Conservation (phyloP, 2,113 vertebrate species). For the Hassar affinis region DNA sequence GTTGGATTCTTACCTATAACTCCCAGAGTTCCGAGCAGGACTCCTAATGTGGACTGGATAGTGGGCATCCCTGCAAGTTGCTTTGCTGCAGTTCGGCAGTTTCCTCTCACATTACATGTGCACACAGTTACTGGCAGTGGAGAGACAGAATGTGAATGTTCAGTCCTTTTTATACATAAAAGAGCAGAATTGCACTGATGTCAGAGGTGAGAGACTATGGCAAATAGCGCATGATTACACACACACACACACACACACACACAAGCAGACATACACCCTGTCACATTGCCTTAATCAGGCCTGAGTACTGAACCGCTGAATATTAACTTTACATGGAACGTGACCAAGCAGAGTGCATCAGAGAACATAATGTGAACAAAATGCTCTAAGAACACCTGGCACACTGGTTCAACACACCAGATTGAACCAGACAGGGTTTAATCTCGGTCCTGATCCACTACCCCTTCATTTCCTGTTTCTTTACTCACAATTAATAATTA, state of each 20-base stretch:
- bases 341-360: background rate
- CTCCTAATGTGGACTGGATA: constrained; percentile 75
- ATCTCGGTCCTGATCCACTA: background rate
- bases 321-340: background rate
- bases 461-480: background rate
- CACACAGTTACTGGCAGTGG: constrained; percentile 72
- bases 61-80: constrained; percentile 79
- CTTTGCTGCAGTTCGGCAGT: constrained; percentile 75
- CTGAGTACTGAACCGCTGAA: background rate
- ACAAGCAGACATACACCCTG: background rate
- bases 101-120: constrained; percentile 73
- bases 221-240: background rate
- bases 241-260: constrained; percentile 4
- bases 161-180: constrained; percentile 1
- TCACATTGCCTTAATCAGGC: background rate
- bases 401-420: background rate
- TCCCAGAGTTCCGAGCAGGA: constrained; percentile 72
- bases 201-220: background rate
- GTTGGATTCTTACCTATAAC: constrained; percentile 67
- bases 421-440: background rate
- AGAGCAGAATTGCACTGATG: background rate
- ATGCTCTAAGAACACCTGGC: background rate
- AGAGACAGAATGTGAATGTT: background rate
- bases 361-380: background rate
- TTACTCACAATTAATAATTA: background rate